Evolutionary conservation across 2,888 invertebrate genomes (phyloP).

Genomic region (Rosalia funebris): DNA sequence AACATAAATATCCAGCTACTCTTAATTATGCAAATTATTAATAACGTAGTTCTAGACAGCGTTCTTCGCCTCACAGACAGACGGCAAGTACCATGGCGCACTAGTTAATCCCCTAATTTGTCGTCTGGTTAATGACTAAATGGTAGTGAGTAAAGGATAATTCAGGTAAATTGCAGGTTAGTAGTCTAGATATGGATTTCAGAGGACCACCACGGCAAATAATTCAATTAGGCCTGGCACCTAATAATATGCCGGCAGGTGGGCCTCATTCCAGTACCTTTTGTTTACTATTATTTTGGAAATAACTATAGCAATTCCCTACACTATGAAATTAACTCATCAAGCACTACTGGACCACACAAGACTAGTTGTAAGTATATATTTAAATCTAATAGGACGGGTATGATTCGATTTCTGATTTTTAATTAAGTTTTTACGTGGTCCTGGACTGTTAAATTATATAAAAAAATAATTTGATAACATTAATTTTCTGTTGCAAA

Average conservation of each 20-base stretch:
- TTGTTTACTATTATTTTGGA: slow-evolving; percentile 51
- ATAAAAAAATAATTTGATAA: too few relatives aligned
- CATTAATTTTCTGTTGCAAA: too few relatives aligned
- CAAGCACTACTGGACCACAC: slow-evolving; percentile 47
- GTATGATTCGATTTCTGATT: not conserved
- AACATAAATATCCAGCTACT: too few relatives aligned
- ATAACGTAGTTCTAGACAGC: too few relatives aligned
- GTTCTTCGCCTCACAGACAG: too few relatives aligned
- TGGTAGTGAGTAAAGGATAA: slow-evolving; percentile 25
- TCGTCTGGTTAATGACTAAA: slow-evolving; percentile 23
- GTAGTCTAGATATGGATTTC: slow-evolving; percentile 28
- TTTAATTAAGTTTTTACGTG: too few relatives aligned
- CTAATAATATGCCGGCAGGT: slow-evolving; percentile 49
- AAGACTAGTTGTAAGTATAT: slow-evolving; percentile 18
- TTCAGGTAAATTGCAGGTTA: slow-evolving; percentile 33
- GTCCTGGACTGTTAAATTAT: too few relatives aligned
- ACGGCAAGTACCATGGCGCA: not conserved
- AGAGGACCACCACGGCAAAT: slow-evolving; percentile 45
- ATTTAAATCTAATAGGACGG: slow-evolving; percentile 5
- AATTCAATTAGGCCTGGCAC: slow-evolving; percentile 48
- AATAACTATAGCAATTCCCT: slow-evolving; percentile 51
- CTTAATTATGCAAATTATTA: too few relatives aligned
- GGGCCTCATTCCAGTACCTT: slow-evolving; percentile 40
- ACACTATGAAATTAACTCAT: slow-evolving; percentile 51
- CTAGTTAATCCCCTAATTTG: slow-evolving; percentile 22